Evolutionary conservation across 1,140 invertebrate genomes (phyloP), one percentile per base, ranked within the genome.

Genomic region (Dryas iulia): DNA sequence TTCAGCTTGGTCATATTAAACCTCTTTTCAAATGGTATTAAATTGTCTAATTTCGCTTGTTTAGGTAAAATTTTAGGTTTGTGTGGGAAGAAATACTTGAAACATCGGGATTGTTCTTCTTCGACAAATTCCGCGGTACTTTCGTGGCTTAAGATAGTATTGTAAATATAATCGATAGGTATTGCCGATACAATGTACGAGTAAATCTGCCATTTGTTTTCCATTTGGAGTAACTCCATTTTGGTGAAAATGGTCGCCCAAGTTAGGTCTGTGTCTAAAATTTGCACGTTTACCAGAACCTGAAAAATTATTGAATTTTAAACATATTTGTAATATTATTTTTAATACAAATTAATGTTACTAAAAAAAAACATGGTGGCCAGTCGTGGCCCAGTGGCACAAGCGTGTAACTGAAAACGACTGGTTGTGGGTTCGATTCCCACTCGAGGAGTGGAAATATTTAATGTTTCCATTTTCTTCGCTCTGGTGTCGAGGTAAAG

Each of bases 131-230:
- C 63, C 4, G 57, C 54, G 0, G 79, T 79, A 11, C 26, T 33
- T 47, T 82, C 77, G 11, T 76, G 77, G 7, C 54, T 69, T 24
- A 89, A 25, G 3, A 88, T 85, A 2, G 74, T 73, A 28, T 88
- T 89, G 62, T 88, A 90, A 59, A 90, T 81, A 33, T 86, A 87
- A 56, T 89, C 86, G 61, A 90, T 84, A 8, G 86, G 82, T 59
- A 81, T 84, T 0, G 75, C 73, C 0, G 84, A 74, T 0, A 87
- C 76, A 10, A 90, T 82, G 63, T 90, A 90, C 0, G 88, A 86
- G 59, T 89, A 87, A 0, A 89, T 78, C 25, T 78, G 66, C n/a
- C n/a, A n/a, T 14, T 59, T 18, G 52, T 87, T 78, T 25, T 81
- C 69, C 0, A 58, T 56, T 64, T 82, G 64, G 0, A 90, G 69